Evolutionary conservation across 2,113 vertebrate species (phyloP), one percentile per base, ranked within the genome.

Genomic region (Sigmodon hispidus): DNA sequence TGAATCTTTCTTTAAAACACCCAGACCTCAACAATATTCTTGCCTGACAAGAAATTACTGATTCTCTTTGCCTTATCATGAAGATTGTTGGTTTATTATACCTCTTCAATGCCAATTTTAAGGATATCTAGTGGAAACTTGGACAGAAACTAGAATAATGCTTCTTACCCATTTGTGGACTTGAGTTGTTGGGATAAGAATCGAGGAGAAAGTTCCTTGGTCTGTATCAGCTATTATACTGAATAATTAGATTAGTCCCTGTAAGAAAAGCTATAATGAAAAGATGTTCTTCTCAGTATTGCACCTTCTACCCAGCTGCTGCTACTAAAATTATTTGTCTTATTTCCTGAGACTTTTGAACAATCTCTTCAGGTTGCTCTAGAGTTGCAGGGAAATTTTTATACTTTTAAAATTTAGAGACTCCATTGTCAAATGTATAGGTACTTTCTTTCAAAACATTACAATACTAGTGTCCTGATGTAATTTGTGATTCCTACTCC

Each of bases 21-120:
- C 57, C 90, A 83, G 87, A 96, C 94, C 57, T 90, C 91, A 89
- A 87, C 77, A 70, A 70, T 7, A 86, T 26, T 48, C 75, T 94
- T 57, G 59, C 88, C 94, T 89, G 57, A 59, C 22, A 63, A 69
- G 87, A 96, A 80, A 48, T 12, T 85, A 1, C 29, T 73, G 45
- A 63, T 43, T 34, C 96, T 96, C 50, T 76, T 87, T 95, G 52
- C 69, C 94, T 97, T 97, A 12, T 63, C 16, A 96, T 86, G 93
- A 93, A 96, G 95, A 77, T 63, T 93, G 36, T 76, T 63, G 17
- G 65, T 96, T 95, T 80, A 97, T 97, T 97, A 97, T 24, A 52
- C 48, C 43, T 94, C 85, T 63, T 73, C 9, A 31, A 29, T 85
- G 24, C 22, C 40, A 17, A 22, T 70, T 80, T 45, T 94, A 70